phyloP scores from a whole-genome alignment of 2,888 invertebrate genomes.

The Netelia fuscicornis region DNA sequence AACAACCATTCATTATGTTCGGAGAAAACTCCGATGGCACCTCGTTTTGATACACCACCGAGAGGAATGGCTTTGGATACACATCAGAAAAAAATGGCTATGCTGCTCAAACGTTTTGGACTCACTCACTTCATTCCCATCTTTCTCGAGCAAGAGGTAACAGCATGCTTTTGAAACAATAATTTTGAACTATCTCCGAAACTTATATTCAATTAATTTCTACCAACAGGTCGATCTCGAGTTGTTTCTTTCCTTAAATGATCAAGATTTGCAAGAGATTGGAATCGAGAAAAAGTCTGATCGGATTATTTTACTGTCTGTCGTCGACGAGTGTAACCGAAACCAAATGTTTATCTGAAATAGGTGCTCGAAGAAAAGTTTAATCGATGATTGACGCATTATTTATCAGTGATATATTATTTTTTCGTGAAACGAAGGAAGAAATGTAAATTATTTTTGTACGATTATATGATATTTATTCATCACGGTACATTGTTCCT shows the following conservation, averaged over 20 bases:
- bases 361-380: neutral
- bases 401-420: neutral
- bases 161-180: conserved; percentile 27
- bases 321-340: conserved; percentile 74
- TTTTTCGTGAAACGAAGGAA: neutral
- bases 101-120: conserved; percentile 76
- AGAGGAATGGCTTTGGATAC: conserved; percentile 76
- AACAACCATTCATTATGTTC: conserved; percentile 54
- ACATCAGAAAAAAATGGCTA: conserved; percentile 75
- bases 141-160: conserved; percentile 81
- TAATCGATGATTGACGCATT: neutral
- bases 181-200: conserved; percentile 7
- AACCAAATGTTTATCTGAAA: conserved; percentile 43
- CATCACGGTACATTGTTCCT: neutral
- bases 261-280: conserved; percentile 80
- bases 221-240: conserved; percentile 79
- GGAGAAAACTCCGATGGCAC: conserved; percentile 77
- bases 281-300: conserved; percentile 78
- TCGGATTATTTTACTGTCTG: conserved; percentile 74
- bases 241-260: conserved; percentile 79
- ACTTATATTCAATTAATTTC: conserved; percentile 12
- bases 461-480: conserved; percentile 32
- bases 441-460: conserved; percentile 12
- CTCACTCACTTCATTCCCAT: conserved; percentile 75
- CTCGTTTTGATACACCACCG: conserved; percentile 79